A percentile compares a stretch with the other conserved stretches of the same genome.
phyloP scores from a whole-genome alignment of 1,140 invertebrate species.

The Teleogryllus occipitalis region DNA sequence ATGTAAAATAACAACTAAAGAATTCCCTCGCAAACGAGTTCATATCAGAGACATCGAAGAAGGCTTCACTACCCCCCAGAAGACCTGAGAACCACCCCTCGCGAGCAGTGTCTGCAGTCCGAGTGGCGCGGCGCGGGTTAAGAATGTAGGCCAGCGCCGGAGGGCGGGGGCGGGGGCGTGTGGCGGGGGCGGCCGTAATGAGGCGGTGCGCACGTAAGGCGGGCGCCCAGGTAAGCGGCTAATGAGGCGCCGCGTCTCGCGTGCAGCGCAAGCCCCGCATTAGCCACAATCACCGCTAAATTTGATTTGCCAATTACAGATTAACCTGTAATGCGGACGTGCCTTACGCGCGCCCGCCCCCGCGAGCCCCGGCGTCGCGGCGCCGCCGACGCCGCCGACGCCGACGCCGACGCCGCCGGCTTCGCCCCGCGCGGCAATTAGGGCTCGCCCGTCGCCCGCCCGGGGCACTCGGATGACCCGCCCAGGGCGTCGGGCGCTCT shows the following conservation, averaged over 20 bases:
- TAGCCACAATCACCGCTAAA: conserved; percentile 1
- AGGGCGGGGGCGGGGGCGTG: not conserved
- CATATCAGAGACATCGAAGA: too few species aligned
- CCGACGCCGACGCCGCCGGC: not conserved
- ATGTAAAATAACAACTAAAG: too few species aligned
- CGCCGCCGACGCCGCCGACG: too few species aligned
- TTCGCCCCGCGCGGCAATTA: not conserved
- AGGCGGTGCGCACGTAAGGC: not conserved
- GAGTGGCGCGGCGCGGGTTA: not conserved
- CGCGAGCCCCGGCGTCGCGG: too few species aligned
- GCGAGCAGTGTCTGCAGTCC: not conserved
- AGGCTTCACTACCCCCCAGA: too few species aligned
- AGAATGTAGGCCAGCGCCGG: not conserved
- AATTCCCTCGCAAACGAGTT: too few species aligned
- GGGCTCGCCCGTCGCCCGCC: too few species aligned
- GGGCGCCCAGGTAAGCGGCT: not conserved
- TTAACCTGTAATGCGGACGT: conserved; percentile 1
- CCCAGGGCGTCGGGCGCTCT: too few species aligned
- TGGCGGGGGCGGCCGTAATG: not conserved
- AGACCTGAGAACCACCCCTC: too few species aligned
- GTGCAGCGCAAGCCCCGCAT: not conserved
- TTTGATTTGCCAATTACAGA: conserved; percentile 5
- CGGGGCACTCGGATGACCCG: too few species aligned
- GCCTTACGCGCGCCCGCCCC: not conserved
- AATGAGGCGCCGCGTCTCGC: not conserved